Percentiles rank a stretch among this genome's conserved stretches.
These are phyloP conservation scores for Papilio xuthus DNA, from an alignment of 1,140 invertebrate species.

Conservation along the genomic window DNA sequence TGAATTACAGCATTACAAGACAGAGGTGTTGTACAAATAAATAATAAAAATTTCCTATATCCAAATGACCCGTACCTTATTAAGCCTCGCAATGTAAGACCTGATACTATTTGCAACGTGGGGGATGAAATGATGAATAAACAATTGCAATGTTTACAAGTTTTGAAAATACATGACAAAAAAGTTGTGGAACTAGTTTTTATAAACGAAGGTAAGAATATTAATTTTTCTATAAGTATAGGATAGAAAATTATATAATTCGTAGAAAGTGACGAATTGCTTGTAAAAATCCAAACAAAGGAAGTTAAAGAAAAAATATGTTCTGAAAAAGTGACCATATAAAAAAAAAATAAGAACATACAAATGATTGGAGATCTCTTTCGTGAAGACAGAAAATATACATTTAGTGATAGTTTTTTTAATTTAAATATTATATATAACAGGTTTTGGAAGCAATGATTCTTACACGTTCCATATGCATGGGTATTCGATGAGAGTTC, in stretches of 20 bases:
- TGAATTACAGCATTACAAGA: slow-evolving; percentile 58
- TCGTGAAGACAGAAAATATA: slow-evolving; percentile 9
- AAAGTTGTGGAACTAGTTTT: slow-evolving; percentile 70
- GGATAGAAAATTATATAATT: neutral
- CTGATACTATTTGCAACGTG: slow-evolving; percentile 63
- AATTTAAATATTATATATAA: slow-evolving; percentile 36
- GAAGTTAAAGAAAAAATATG: neutral
- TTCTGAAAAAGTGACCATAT: neutral
- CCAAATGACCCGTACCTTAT: slow-evolving; percentile 69
- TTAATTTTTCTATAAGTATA: neutral
- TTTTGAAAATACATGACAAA: slow-evolving; percentile 62
- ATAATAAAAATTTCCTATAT: slow-evolving; percentile 76
- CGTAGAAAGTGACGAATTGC: neutral
- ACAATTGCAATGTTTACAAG: slow-evolving; percentile 71
- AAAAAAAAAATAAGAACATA: neutral
- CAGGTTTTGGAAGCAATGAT: slow-evolving; percentile 72
- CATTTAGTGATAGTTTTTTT: neutral
- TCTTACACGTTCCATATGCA: slow-evolving; percentile 80
- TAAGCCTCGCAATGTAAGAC: slow-evolving; percentile 58
- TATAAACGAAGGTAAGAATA: slow-evolving; percentile 75
- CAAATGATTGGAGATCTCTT: neutral
- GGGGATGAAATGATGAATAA: slow-evolving; percentile 61
- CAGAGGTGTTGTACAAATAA: slow-evolving; percentile 72
- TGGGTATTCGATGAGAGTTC: slow-evolving; percentile 69
- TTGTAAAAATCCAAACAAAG: neutral